A percentile compares a stretch with the other conserved stretches of the same genome.
phyloP scores from a whole-genome alignment of 2,797 vertebrate species.

The Aulostomus chinensis region DNA sequence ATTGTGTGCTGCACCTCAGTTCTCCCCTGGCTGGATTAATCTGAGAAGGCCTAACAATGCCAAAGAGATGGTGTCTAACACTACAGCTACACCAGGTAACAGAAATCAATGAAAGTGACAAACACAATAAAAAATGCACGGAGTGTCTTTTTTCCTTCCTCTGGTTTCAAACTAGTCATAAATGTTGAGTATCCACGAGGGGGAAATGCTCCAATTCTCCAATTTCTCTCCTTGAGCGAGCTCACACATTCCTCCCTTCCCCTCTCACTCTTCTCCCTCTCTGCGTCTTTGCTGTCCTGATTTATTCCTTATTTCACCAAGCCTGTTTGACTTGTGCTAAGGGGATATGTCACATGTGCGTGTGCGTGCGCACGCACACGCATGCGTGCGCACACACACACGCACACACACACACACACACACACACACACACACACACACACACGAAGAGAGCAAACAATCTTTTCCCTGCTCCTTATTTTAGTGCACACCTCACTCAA shows the following conservation, averaged over 20 bases:
- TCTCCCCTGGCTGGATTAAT: background rate
- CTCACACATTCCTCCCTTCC: conserved; percentile 32
- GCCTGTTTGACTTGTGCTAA: conserved; percentile 47
- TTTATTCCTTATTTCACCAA: conserved; percentile 40
- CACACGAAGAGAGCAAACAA: conserved; percentile 27
- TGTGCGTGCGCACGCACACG: too few relatives aligned
- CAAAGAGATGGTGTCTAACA: conserved; percentile 15
- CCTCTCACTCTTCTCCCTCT: conserved; percentile 21
- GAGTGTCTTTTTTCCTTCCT: background rate
- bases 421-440: too few relatives aligned
- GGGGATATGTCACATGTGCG: conserved; percentile 21
- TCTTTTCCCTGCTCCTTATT: conserved; percentile 30
- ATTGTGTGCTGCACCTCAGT: background rate
- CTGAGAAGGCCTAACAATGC: conserved; percentile 25
- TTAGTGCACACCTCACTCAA: conserved; percentile 27
- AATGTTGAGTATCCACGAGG: conserved; percentile 58
- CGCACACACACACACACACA: too few relatives aligned
- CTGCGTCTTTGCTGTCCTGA: conserved; percentile 39
- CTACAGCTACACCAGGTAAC: conserved; percentile 12
- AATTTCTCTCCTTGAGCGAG: conserved; percentile 62
- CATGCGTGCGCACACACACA: too few relatives aligned
- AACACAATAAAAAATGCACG: conserved; percentile 12
- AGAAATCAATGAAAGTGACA: conserved; percentile 18
- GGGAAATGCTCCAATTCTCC: conserved; percentile 62
- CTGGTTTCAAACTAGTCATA: conserved; percentile 30